A percentile compares a stretch with the other conserved stretches of the same genome.
These are phyloP conservation scores for Poliocrania exsul DNA, from an alignment of 2,797 vertebrate species.

Conservation along the genomic window DNA sequence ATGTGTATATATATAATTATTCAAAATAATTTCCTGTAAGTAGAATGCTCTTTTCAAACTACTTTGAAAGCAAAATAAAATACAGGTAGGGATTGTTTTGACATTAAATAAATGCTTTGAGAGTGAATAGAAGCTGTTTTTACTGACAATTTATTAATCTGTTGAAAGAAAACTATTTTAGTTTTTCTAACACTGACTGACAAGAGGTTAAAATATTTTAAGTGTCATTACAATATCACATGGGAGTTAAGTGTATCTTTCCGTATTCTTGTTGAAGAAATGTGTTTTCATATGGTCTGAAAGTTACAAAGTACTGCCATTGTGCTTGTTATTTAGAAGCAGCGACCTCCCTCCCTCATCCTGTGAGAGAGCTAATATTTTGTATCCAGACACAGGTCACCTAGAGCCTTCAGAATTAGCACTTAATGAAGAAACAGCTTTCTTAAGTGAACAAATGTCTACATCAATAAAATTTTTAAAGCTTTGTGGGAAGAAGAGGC, in stretches of 20 bases:
- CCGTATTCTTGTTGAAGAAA: background rate
- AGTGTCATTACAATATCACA: background rate
- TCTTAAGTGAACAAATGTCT: background rate
- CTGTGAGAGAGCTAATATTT: background rate
- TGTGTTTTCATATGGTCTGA: background rate
- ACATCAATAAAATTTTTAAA: conserved; percentile 5
- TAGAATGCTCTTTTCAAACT: background rate
- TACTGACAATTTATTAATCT: background rate
- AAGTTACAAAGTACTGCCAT: background rate
- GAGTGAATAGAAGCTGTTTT: background rate
- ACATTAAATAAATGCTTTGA: background rate
- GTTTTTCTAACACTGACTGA: background rate
- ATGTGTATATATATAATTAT: background rate
- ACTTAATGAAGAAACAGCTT: background rate
- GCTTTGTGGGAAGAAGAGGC: background rate
- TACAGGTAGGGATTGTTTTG: background rate
- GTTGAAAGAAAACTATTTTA: background rate
- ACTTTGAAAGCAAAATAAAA: background rate
- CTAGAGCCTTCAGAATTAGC: background rate
- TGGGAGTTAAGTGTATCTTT: background rate
- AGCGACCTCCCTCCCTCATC: background rate
- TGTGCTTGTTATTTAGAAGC: background rate
- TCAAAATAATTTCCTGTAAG: background rate
- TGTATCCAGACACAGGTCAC: background rate
- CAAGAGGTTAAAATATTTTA: conserved; percentile 3